A percentile compares a stretch with the other conserved stretches of the same genome.
phyloP scores from a whole-genome alignment of 1,140 invertebrate genomes.

The Eumaeus atala region DNA sequence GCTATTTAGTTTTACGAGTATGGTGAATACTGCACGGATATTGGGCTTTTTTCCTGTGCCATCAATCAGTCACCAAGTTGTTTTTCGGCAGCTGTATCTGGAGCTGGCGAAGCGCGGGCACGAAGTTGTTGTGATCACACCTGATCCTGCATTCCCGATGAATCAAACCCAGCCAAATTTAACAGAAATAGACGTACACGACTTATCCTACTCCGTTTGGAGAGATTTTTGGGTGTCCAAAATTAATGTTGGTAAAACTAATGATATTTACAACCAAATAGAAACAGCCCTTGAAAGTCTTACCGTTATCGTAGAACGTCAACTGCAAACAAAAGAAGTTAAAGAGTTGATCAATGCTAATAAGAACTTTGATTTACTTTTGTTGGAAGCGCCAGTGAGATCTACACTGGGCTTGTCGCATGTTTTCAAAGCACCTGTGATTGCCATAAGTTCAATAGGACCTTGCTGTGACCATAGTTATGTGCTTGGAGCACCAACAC shows the following conservation, averaged over 20 bases:
- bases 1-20: background rate
- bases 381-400: slow-evolving; percentile 6
- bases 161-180: background rate
- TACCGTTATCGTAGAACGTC: background rate
- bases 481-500: slow-evolving; percentile 26
- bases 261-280: slow-evolving; percentile 1
- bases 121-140: slow-evolving; percentile 2
- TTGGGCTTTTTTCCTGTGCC: slow-evolving; percentile 9
- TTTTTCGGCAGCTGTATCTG: slow-evolving; percentile 7
- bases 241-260: background rate
- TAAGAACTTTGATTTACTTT: slow-evolving; percentile 14
- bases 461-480: slow-evolving; percentile 1
- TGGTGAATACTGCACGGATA: slow-evolving; percentile 6
- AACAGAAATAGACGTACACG: slow-evolving; percentile 9
- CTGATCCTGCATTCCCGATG: slow-evolving; percentile 1
- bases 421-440: slow-evolving; percentile 16
- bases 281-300: background rate
- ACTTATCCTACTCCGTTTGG: slow-evolving; percentile 5
- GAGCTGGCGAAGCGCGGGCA: slow-evolving; percentile 12
- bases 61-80: slow-evolving; percentile 12
- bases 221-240: background rate
- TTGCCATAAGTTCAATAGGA: slow-evolving; percentile 15
- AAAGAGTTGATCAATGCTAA: slow-evolving; percentile 7
- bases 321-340: slow-evolving; percentile 9
- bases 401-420: slow-evolving; percentile 2